phyloP scores from a whole-genome alignment of 2,888 invertebrate genomes.

The Gandaritis pyraliata region DNA sequence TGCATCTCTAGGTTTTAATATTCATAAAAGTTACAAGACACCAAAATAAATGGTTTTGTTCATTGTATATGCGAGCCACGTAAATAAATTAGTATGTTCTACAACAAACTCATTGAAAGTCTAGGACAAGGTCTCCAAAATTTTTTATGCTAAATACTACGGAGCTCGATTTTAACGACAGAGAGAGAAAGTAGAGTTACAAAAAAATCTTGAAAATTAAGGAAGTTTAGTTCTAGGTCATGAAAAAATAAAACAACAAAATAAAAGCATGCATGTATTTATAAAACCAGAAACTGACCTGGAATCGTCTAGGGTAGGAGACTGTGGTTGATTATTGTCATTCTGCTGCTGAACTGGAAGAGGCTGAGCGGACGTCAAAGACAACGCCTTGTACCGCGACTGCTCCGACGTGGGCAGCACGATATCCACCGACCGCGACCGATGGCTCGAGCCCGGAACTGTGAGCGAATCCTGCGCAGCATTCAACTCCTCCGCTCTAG shows the following conservation, averaged over 20 bases:
- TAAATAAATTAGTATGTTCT: constrained; percentile 4
- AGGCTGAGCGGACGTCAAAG: constrained; percentile 85
- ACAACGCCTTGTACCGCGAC: constrained; percentile 93
- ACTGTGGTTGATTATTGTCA: constrained; percentile 52
- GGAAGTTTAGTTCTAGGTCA: neutral
- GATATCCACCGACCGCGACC: constrained; percentile 94
- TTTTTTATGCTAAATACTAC: no score
- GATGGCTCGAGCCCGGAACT: constrained; percentile 89
- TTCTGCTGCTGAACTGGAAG: constrained; percentile 53
- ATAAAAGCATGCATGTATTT: constrained; percentile 39
- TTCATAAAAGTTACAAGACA: neutral
- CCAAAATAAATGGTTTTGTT: constrained; percentile 19
- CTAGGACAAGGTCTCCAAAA: no score
- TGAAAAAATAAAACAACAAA: constrained; percentile 38
- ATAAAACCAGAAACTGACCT: constrained; percentile 62
- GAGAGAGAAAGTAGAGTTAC: no score
- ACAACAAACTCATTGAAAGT: no score
- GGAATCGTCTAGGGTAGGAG: constrained; percentile 51
- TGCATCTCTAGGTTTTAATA: no score
- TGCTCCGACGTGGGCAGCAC: constrained; percentile 94
- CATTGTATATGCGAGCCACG: constrained; percentile 15
- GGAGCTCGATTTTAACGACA: no score
- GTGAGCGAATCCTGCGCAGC: constrained; percentile 85
- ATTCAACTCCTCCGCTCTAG: constrained; percentile 88
- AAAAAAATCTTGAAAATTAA: no score